These are phyloP conservation scores for Ectemnius continuus DNA, from an alignment of 2,888 invertebrate species.

Conservation along the genomic window DNA sequence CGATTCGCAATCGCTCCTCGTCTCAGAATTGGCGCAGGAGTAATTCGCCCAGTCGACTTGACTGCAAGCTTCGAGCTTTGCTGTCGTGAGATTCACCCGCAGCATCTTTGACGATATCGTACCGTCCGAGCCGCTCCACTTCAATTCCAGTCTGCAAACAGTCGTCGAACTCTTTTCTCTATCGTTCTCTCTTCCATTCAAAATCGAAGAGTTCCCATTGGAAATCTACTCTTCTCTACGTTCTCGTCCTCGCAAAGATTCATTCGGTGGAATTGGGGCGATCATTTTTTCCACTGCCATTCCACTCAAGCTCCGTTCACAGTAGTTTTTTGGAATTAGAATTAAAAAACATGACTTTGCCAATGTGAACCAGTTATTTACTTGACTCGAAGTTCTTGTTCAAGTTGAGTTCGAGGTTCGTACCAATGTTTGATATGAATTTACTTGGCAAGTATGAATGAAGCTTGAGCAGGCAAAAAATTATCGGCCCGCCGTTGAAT, in stretches of 20 bases:
- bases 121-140: conserved; percentile 73
- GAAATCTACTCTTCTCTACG: too few relatives aligned
- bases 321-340: too few relatives aligned
- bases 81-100: conserved; percentile 68
- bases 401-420: too few relatives aligned
- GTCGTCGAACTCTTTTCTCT: neutral
- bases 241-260: too few relatives aligned
- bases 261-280: neutral
- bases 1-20: conserved; percentile 78
- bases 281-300: neutral
- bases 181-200: too few relatives aligned
- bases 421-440: too few relatives aligned
- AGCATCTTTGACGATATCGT: conserved; percentile 54
- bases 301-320: neutral
- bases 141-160: conserved; percentile 74
- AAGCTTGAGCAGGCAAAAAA: neutral
- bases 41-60: conserved; percentile 64
- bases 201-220: too few relatives aligned
- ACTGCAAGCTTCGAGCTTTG: conserved; percentile 66
- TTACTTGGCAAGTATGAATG: neutral
- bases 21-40: conserved; percentile 80
- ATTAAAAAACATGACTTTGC: too few relatives aligned
- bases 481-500: neutral
- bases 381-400: too few relatives aligned
- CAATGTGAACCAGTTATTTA: too few relatives aligned